These are phyloP conservation scores for Helarctos malayanus DNA, from an alignment of 2,797 vertebrate genomes.

Conservation along the genomic window DNA sequence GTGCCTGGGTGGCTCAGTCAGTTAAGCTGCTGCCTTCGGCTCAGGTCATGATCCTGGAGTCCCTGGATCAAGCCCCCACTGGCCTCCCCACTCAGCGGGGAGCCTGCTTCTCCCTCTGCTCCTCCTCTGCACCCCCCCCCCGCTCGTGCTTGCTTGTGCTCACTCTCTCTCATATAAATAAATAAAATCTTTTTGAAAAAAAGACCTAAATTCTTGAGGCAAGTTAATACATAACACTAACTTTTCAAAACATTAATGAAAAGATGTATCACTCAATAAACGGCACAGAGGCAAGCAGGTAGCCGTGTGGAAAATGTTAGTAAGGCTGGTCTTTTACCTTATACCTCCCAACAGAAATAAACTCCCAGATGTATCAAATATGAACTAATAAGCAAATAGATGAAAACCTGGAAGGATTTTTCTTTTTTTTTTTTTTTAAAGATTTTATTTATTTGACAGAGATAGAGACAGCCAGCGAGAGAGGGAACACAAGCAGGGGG, in stretches of 20 bases:
- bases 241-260: background rate
- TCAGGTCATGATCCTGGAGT: background rate
- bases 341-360: constrained; percentile 13
- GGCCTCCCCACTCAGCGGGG: too few species aligned
- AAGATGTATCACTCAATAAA: background rate
- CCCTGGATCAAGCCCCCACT: too few species aligned
- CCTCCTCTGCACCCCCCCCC: too few species aligned
- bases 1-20: background rate
- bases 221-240: background rate
- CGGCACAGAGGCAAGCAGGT: background rate
- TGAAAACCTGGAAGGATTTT: constrained; percentile 35
- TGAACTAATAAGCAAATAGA: constrained; percentile 31
- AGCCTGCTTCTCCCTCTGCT: background rate
- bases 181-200: background rate
- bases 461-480: too few species aligned
- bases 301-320: background rate
- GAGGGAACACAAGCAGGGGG: too few species aligned
- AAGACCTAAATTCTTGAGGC: background rate
- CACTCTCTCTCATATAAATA: background rate
- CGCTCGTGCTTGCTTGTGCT: rapidly evolving
- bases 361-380: background rate
- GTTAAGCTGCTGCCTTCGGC: background rate
- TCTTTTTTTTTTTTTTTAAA: too few species aligned
- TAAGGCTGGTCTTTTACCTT: background rate
- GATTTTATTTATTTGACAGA: background rate